Conservation (phyloP, 2,797 vertebrate species). For the Microctenopoma stevenorrisi region DNA sequence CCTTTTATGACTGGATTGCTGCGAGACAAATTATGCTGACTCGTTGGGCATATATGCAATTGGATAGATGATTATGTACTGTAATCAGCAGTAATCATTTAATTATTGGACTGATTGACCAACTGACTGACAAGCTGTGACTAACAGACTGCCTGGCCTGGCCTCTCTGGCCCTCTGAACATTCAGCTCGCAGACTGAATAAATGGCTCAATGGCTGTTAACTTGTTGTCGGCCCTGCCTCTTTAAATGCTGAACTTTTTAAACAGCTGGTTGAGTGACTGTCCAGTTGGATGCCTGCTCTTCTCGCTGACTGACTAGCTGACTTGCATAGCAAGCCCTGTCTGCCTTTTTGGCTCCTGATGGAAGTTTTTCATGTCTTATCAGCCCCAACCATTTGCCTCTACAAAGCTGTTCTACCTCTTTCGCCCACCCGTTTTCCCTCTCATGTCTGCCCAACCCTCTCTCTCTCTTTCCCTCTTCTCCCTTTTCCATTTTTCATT, state of each 20-base stretch:
- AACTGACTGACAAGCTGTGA: slow-evolving; percentile 48
- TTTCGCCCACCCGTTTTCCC: slow-evolving; percentile 36
- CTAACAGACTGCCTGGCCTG: slow-evolving; percentile 47
- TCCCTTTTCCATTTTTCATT: slow-evolving; percentile 23
- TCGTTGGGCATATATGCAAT: slow-evolving; percentile 49
- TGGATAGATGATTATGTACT: slow-evolving; percentile 51
- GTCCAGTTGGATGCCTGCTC: slow-evolving; percentile 38
- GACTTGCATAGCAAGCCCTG: slow-evolving; percentile 54
- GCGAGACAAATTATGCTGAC: slow-evolving; percentile 45
- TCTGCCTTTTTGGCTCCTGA: slow-evolving; percentile 59
- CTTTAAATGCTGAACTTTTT: slow-evolving; percentile 43
- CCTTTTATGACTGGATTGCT: slow-evolving; percentile 33
- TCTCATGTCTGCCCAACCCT: slow-evolving; percentile 35
- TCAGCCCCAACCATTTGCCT: slow-evolving; percentile 74
- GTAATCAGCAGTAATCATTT: slow-evolving; percentile 62
- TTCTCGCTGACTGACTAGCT: slow-evolving; percentile 44
- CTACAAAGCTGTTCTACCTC: slow-evolving; percentile 65
- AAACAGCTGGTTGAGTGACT: slow-evolving; percentile 35
- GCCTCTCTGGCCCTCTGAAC: slow-evolving; percentile 29
- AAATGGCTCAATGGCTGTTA: slow-evolving; percentile 37
- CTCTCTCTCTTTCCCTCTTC: slow-evolving; percentile 14
- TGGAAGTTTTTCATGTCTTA: slow-evolving; percentile 74
- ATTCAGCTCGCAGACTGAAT: slow-evolving; percentile 40
- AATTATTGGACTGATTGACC: slow-evolving; percentile 55
- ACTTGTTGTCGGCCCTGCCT: slow-evolving; percentile 33